Conservation (phyloP, 2,113 vertebrate species). For the Hystrix brachyura region DNA sequence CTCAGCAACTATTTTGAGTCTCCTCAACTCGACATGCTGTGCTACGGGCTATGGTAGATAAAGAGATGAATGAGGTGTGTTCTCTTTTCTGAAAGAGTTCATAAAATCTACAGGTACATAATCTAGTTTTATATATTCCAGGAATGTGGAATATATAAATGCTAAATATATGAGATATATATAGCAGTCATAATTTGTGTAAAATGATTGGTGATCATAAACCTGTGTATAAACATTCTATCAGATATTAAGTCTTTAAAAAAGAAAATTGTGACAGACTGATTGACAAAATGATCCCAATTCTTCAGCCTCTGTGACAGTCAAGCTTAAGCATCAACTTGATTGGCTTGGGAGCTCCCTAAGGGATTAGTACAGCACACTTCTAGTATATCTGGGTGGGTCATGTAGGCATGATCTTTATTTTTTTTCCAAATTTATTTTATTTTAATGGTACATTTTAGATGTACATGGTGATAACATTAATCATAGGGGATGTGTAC, state of each 20-base stretch:
- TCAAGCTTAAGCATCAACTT: neutral
- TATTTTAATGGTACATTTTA: too few species aligned
- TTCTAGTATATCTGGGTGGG: neutral
- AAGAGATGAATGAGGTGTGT: neutral
- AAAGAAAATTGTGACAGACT: neutral
- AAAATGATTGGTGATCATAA: neutral
- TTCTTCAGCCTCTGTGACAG: neutral
- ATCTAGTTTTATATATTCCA: neutral
- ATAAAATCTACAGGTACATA: neutral
- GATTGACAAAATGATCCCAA: neutral
- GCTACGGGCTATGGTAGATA: neutral
- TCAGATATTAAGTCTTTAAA: slow-evolving; percentile 12
- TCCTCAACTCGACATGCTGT: neutral
- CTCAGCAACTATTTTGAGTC: neutral
- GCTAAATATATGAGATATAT: neutral
- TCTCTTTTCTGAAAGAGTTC: neutral
- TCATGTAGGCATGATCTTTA: neutral
- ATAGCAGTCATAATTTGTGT: neutral
- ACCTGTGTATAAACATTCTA: neutral
- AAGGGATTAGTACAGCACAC: neutral
- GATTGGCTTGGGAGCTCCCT: neutral
- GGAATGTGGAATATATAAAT: too few species aligned
- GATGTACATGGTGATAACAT: too few species aligned
- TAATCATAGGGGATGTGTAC: too few species aligned
- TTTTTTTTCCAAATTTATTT: too few species aligned